Evolutionary conservation across 2,113 vertebrate species (phyloP).

Genomic region (Andinoacara biseriatus): DNA sequence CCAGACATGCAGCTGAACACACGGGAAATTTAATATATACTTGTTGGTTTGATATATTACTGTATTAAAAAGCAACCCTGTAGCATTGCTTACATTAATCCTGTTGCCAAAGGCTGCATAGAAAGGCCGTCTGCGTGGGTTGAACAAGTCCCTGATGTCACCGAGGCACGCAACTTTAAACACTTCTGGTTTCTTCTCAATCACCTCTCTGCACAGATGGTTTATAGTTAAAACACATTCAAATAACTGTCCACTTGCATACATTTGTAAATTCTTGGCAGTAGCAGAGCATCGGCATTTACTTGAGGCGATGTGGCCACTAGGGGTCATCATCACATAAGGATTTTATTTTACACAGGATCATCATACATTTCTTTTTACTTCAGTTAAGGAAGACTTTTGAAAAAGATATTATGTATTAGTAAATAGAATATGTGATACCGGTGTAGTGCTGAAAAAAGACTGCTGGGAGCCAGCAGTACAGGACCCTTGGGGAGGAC

Average conservation of each 20-base stretch:
- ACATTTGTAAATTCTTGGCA: not conserved
- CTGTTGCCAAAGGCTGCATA: slow-evolving; percentile 94
- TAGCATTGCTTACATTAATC: slow-evolving; percentile 80
- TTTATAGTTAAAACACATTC: not conserved
- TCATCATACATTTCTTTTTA: not conserved
- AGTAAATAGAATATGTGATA: slow-evolving; percentile 46
- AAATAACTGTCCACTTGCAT: not conserved
- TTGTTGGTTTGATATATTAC: not conserved
- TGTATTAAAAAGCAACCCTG: not conserved
- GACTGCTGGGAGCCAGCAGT: slow-evolving; percentile 92
- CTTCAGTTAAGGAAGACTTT: too few species aligned
- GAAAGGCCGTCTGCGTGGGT: slow-evolving; percentile 82
- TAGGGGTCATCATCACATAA: slow-evolving; percentile 14
- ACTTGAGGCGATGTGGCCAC: not conserved
- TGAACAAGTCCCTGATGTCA: slow-evolving; percentile 90
- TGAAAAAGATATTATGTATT: too few species aligned
- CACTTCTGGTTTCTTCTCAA: slow-evolving; percentile 93
- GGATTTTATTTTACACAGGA: not conserved
- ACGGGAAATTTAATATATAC: not conserved
- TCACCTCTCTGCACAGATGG: slow-evolving; percentile 87
- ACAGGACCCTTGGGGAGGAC: slow-evolving; percentile 91
- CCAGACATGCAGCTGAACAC: not conserved
- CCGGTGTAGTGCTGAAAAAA: slow-evolving; percentile 95
- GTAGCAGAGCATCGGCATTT: not conserved
- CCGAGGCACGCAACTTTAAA: slow-evolving; percentile 92